Conservation (phyloP, 2,888 invertebrate genomes). For the Macroteleia sp. region DNA sequence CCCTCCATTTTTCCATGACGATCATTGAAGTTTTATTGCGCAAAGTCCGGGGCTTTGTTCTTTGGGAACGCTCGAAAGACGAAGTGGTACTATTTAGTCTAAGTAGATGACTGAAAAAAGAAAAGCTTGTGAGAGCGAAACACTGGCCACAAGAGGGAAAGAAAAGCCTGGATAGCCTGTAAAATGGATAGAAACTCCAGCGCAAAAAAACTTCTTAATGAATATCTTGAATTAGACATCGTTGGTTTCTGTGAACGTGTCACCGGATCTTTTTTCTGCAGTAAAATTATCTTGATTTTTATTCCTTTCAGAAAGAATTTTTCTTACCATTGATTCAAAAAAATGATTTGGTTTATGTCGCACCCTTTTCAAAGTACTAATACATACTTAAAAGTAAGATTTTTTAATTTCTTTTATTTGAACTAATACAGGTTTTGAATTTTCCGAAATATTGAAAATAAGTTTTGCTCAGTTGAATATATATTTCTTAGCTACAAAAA, state of each 20-base stretch:
- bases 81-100: conserved; percentile 50
- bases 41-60: conserved; percentile 34
- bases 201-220: conserved; percentile 23
- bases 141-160: conserved; percentile 33
- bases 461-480: too few species aligned
- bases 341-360: too few species aligned
- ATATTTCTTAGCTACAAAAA: too few species aligned
- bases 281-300: conserved; percentile 18
- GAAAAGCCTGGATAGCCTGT: conserved; percentile 13
- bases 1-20: conserved; percentile 31
- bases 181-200: conserved; percentile 32
- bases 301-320: conserved; percentile 4
- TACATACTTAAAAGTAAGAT: too few species aligned
- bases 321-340: too few species aligned
- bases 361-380: too few species aligned
- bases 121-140: conserved; percentile 23
- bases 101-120: conserved; percentile 39
- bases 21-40: conserved; percentile 45
- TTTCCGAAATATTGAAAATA: too few species aligned
- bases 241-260: conserved; percentile 1
- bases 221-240: conserved; percentile 17
- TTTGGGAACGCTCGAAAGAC: conserved; percentile 25
- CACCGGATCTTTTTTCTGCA: conserved; percentile 15
- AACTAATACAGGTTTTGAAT: too few species aligned
- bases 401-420: too few species aligned